Evolutionary conservation across 2,888 invertebrate genomes (phyloP).

Genomic region (Yponomeuta plumbellus): DNA sequence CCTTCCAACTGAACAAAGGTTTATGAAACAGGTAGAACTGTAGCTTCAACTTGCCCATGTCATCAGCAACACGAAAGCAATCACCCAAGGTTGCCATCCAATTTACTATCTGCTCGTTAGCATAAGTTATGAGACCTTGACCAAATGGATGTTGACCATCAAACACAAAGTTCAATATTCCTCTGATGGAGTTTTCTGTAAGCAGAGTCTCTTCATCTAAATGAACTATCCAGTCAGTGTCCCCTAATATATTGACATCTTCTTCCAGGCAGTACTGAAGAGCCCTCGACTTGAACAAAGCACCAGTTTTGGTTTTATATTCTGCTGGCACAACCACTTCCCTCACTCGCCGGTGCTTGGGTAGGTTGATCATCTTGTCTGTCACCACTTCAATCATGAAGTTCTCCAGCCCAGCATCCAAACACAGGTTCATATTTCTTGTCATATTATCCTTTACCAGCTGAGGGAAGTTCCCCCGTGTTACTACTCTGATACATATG

Average conservation of each 20-base stretch:
- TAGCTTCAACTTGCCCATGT: slow-evolving; percentile 96
- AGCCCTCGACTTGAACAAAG: slow-evolving; percentile 95
- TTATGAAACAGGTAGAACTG: slow-evolving; percentile 96
- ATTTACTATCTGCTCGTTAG: slow-evolving; percentile 96
- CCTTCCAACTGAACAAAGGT: slow-evolving; percentile 98
- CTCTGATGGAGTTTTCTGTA: slow-evolving; percentile 92
- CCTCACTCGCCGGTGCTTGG: slow-evolving; percentile 87
- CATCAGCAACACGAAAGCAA: slow-evolving; percentile 96
- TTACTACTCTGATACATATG: slow-evolving; percentile 95
- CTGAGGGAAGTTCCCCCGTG: slow-evolving; percentile 94
- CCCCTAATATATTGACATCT: slow-evolving; percentile 88
- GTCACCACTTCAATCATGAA: slow-evolving; percentile 97
- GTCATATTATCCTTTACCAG: slow-evolving; percentile 91
- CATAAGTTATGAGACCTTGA: slow-evolving; percentile 96
- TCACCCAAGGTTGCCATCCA: slow-evolving; percentile 98
- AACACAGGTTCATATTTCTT: slow-evolving; percentile 90
- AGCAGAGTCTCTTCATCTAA: slow-evolving; percentile 97
- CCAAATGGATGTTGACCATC: slow-evolving; percentile 97
- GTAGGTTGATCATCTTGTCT: slow-evolving; percentile 87
- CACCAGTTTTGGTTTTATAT: slow-evolving; percentile 93
- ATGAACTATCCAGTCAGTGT: slow-evolving; percentile 98
- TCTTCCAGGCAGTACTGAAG: slow-evolving; percentile 97
- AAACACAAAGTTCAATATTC: slow-evolving; percentile 94
- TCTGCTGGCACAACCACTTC: slow-evolving; percentile 92
- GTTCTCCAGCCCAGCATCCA: slow-evolving; percentile 94